phyloP scores from a whole-genome alignment of 2,888 invertebrate species.

The Phyllotreta cruciferae region DNA sequence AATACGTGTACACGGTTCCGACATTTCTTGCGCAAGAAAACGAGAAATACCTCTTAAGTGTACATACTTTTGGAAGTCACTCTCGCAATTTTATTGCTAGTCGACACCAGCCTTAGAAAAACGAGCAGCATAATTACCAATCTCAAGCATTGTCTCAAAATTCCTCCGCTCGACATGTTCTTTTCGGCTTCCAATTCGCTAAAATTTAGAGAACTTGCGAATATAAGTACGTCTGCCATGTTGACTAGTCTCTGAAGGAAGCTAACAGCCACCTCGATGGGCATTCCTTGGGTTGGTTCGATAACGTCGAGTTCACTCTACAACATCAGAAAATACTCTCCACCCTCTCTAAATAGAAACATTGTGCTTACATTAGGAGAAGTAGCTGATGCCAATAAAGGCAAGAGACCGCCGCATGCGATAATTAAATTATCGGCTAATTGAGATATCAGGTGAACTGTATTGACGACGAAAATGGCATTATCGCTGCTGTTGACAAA shows the following conservation, averaged over 20 bases:
- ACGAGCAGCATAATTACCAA: constrained; percentile 79
- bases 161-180: constrained; percentile 99
- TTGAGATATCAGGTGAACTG: constrained; percentile 98
- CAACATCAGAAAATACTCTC: constrained; percentile 41
- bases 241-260: constrained; percentile 98
- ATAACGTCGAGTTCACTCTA: constrained; percentile 98
- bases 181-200: constrained; percentile 98
- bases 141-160: constrained; percentile 93
- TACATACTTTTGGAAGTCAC: too few relatives aligned
- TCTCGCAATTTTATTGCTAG: too few relatives aligned
- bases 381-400: constrained; percentile 96
- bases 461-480: constrained; percentile 98
- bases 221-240: constrained; percentile 98
- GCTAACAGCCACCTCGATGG: constrained; percentile 96
- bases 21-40: too few relatives aligned
- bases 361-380: constrained; percentile 88
- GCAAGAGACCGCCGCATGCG: constrained; percentile 96
- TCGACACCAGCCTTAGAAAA: too few relatives aligned
- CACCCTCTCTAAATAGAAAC: too few relatives aligned
- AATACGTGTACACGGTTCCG: too few relatives aligned
- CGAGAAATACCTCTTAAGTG: too few relatives aligned
- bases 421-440: constrained; percentile 98
- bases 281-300: constrained; percentile 98
- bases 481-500: constrained; percentile 98
- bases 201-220: constrained; percentile 97